Conservation (phyloP, 1,140 invertebrate species). For the Drosophila pseudoobscura region DNA sequence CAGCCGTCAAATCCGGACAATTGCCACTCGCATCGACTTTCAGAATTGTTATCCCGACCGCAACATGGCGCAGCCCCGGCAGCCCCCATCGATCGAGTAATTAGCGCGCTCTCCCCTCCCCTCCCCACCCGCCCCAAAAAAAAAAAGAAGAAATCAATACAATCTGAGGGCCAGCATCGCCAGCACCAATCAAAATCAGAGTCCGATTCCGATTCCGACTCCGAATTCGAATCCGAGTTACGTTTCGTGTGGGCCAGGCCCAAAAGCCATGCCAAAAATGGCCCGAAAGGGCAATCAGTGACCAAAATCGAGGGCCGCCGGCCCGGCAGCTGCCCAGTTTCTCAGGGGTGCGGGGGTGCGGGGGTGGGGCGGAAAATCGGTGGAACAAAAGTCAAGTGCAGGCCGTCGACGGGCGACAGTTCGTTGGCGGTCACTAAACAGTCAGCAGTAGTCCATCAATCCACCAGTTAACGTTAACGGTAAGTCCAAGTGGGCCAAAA, state of each 20-base stretch:
- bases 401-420: conserved; percentile 45
- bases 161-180: conserved; percentile 30
- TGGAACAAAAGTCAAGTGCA: conserved; percentile 66
- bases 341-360: conserved; percentile 55
- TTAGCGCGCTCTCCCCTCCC: conserved; percentile 14
- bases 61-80: conserved; percentile 1
- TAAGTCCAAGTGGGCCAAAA: conserved; percentile 33
- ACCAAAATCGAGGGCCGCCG: conserved; percentile 15
- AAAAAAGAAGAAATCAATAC: conserved; percentile 35
- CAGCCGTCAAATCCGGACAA: no score
- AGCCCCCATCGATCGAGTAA: conserved; percentile 8
- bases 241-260: conserved; percentile 27
- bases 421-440: conserved; percentile 32
- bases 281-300: conserved; percentile 65
- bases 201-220: conserved; percentile 18
- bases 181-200: conserved; percentile 29
- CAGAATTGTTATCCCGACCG: conserved; percentile 15
- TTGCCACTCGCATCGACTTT: no score
- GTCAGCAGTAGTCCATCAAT: not conserved
- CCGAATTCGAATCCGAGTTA: conserved; percentile 9
- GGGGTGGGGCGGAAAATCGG: conserved; percentile 21
- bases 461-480: conserved; percentile 12
- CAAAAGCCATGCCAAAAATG: conserved; percentile 55
- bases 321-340: conserved; percentile 62
- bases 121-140: not conserved